Evolutionary conservation across 2,888 invertebrate genomes (phyloP).

Genomic region (Thymelicus sylvestris): DNA sequence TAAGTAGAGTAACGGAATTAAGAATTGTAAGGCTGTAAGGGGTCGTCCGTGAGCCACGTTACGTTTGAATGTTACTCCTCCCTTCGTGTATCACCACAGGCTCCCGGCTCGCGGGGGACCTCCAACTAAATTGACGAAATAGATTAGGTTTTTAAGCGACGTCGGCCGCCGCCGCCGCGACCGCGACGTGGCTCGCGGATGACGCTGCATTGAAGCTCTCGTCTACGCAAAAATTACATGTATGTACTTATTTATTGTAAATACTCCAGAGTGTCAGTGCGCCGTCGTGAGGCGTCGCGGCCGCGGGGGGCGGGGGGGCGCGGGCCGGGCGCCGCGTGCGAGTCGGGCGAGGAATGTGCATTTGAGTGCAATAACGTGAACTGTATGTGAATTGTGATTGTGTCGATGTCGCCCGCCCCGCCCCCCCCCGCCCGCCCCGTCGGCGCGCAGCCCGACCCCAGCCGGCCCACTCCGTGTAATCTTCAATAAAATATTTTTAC

Average conservation of each 20-base stretch:
- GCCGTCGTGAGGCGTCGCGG: no score
- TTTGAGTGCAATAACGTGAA: no score
- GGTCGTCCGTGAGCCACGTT: slow-evolving; percentile 17
- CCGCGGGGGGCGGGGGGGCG: not conserved
- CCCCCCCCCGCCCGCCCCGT: no score
- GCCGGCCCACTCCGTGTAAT: not conserved
- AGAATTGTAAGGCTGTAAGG: slow-evolving; percentile 36
- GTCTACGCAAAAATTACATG: slow-evolving; percentile 48
- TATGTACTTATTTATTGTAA: slow-evolving; percentile 69
- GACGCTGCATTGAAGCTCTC: slow-evolving; percentile 14
- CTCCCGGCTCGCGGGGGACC: no score
- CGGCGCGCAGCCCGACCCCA: not conserved
- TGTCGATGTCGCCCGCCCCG: no score
- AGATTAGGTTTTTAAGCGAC: no score
- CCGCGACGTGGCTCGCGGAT: no score
- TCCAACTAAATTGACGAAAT: no score
- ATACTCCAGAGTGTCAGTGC: slow-evolving; percentile 47
- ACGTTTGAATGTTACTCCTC: not conserved
- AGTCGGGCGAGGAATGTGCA: no score
- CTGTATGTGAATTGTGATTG: no score
- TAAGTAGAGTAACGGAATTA: slow-evolving; percentile 34
- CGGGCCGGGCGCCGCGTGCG: not conserved
- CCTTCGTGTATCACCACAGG: no score
- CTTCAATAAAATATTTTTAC: slow-evolving; percentile 16
- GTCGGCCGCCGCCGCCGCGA: no score